phyloP scores from a whole-genome alignment of 2,888 invertebrate genomes.

The Nysson spinosus region DNA sequence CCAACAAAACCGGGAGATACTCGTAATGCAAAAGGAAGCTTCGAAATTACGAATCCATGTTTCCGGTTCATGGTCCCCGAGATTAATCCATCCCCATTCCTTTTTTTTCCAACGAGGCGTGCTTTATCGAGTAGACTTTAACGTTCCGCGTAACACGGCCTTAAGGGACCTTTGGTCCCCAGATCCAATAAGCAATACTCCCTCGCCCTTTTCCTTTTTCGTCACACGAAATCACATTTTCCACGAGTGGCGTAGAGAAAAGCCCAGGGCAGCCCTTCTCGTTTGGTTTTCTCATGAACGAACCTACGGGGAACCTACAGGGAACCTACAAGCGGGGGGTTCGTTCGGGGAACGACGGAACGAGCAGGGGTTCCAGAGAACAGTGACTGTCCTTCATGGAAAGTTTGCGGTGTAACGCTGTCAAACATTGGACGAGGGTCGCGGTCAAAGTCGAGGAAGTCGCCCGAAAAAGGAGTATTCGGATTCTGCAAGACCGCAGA shows the following conservation, averaged over 20 bases:
- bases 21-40: constrained; percentile 9
- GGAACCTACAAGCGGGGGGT: too few species aligned
- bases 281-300: neutral
- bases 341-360: too few species aligned
- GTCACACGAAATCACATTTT: too few species aligned
- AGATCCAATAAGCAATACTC: constrained; percentile 50
- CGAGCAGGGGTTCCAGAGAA: too few species aligned
- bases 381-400: constrained; percentile 21
- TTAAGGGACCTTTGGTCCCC: constrained; percentile 36
- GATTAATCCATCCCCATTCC: constrained; percentile 24
- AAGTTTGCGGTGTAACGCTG: constrained; percentile 32
- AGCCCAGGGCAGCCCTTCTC: too few species aligned
- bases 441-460: constrained; percentile 34
- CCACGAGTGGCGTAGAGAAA: too few species aligned
- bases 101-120: neutral
- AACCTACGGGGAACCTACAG: too few species aligned
- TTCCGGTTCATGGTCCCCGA: constrained; percentile 22
- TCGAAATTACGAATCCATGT: constrained; percentile 18
- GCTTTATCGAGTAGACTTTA: constrained; percentile 32
- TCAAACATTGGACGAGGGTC: constrained; percentile 40
- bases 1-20: too few species aligned
- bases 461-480: constrained; percentile 27
- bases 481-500: constrained; percentile 19
- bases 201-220: constrained; percentile 8
- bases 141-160: constrained; percentile 35